Conservation (phyloP, 2,888 invertebrate species). For the Chloroclystis v-ata region DNA sequence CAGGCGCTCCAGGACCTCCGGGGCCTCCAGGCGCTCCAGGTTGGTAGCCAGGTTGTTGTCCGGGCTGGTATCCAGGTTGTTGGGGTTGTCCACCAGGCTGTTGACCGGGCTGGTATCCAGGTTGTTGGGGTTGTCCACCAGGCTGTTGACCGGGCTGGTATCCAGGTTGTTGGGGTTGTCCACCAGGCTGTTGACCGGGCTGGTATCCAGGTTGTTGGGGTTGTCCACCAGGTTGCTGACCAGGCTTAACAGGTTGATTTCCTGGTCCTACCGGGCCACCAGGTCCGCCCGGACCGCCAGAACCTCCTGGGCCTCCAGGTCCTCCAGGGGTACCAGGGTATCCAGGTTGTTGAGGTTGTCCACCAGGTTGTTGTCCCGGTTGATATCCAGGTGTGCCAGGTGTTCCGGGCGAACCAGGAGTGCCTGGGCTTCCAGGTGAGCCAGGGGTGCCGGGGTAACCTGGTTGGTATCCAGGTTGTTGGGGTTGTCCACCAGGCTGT, state of each 20-base stretch:
- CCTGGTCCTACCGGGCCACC: conserved; percentile 34
- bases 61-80: conserved; percentile 20
- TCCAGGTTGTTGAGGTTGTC: conserved; percentile 10
- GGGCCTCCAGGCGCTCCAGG: conserved; percentile 16
- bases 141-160: not conserved
- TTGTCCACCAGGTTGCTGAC: not conserved
- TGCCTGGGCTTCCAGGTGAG: conserved; percentile 26
- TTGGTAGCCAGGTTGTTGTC: conserved; percentile 20
- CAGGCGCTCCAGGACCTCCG: conserved; percentile 25
- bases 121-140: not conserved
- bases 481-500: too few species aligned
- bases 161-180: not conserved
- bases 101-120: too few species aligned
- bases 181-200: not conserved
- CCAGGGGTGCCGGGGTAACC: conserved; percentile 35
- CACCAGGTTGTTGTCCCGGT: conserved; percentile 16
- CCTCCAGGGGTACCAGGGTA: conserved; percentile 30
- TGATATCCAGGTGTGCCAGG: conserved; percentile 1
- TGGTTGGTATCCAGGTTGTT: conserved; percentile 22
- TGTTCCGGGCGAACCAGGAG: conserved; percentile 28
- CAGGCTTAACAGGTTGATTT: not conserved
- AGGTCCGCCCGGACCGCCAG: conserved; percentile 41
- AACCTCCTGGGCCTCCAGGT: conserved; percentile 7
- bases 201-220: conserved; percentile 11
- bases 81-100: conserved; percentile 26